Conservation (phyloP, 2,797 vertebrate genomes). For the Pangasius krempfi region DNA sequence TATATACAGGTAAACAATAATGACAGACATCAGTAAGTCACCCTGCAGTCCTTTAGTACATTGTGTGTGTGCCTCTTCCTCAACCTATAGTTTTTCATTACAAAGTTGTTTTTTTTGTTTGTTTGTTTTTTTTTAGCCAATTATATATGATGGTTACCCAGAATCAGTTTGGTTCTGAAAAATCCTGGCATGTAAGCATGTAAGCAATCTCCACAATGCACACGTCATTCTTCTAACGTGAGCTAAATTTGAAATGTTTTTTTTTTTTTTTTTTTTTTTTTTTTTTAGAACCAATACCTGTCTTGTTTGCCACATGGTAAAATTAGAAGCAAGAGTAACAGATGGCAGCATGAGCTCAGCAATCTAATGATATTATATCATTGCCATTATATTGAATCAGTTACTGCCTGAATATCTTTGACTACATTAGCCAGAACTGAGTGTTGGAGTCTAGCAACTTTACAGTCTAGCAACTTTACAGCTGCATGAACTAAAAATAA, state of each 20-base stretch:
- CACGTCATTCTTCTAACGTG: background rate
- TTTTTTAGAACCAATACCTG: background rate
- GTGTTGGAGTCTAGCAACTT: background rate
- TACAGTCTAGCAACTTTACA: background rate
- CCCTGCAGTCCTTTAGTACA: background rate
- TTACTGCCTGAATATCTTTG: conserved; percentile 16
- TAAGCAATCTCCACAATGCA: background rate
- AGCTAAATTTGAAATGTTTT: background rate
- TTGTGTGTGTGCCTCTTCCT: background rate
- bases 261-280: background rate
- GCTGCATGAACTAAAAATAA: conserved; percentile 22
- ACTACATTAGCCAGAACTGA: conserved; percentile 8
- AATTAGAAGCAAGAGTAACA: conserved; percentile 7
- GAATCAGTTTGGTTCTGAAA: background rate
- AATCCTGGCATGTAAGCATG: background rate
- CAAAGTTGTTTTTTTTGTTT: background rate
- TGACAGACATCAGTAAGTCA: background rate
- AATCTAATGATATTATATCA: conserved; percentile 8
- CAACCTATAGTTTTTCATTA: background rate
- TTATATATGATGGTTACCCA: background rate
- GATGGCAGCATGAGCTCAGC: conserved; percentile 10
- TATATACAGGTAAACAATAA: background rate
- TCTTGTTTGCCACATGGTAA: background rate
- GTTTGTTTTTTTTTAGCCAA: background rate
- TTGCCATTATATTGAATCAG: background rate